Percentiles rank a stretch among this genome's conserved stretches.
Evolutionary conservation across 2,113 vertebrate species (phyloP).

Genomic region (Hyla sarda): DNA sequence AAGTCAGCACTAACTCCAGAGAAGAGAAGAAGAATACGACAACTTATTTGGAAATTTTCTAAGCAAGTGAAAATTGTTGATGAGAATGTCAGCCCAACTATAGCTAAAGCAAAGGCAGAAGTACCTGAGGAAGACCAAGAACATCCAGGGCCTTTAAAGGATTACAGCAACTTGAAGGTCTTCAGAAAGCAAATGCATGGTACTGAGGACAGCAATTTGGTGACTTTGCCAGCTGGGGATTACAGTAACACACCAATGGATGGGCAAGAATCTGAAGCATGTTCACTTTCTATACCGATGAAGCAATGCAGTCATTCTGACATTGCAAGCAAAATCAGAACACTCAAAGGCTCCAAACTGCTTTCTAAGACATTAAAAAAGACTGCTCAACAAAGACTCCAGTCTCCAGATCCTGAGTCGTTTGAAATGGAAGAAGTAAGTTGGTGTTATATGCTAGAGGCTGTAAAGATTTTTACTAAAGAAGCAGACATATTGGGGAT

Average conservation of each 20-base stretch:
- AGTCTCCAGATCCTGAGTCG: slow-evolving; percentile 65
- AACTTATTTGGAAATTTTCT: slow-evolving; percentile 65
- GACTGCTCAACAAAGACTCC: background rate
- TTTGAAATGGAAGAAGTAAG: slow-evolving; percentile 77
- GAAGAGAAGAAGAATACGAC: slow-evolving; percentile 59
- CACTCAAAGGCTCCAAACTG: slow-evolving; percentile 32
- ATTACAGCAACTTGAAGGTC: rapidly evolving
- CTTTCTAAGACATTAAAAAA: slow-evolving; percentile 59
- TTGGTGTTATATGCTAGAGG: too few relatives aligned
- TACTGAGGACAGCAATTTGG: background rate
- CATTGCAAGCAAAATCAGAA: slow-evolving; percentile 39
- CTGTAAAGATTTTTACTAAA: too few relatives aligned
- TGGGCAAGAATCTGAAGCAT: rapidly evolving
- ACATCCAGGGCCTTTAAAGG: background rate
- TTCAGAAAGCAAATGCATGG: background rate
- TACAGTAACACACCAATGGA: background rate
- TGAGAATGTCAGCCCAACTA: background rate
- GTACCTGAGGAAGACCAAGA: background rate
- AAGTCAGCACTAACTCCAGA: background rate
- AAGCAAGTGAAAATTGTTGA: slow-evolving; percentile 18
- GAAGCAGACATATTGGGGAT: too few relatives aligned
- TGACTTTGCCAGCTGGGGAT: slow-evolving; percentile 12
- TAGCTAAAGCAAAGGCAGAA: background rate
- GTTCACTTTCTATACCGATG: background rate
- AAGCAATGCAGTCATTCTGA: slow-evolving; percentile 58